Evolutionary conservation across 2,888 invertebrate species (phyloP).

Genomic region (Suillia variegata): DNA sequence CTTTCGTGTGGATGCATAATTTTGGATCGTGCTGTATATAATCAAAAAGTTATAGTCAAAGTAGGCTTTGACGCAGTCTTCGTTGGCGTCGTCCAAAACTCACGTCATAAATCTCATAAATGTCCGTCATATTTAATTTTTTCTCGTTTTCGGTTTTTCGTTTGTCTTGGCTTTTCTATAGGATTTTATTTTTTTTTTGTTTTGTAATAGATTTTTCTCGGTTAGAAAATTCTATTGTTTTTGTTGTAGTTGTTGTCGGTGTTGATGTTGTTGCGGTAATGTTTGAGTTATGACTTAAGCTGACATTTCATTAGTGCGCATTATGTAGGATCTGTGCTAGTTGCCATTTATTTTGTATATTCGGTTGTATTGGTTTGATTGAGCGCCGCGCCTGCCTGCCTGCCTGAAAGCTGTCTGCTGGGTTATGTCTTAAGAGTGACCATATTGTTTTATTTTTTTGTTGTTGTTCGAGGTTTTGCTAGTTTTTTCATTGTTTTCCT

Average conservation of each 20-base stretch:
- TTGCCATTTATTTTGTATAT: not conserved
- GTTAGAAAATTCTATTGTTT: constrained; percentile 4
- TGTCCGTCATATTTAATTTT: constrained; percentile 49
- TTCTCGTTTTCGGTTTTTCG: not conserved
- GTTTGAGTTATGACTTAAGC: constrained; percentile 57
- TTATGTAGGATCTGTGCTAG: constrained; percentile 26
- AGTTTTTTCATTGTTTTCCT: no score
- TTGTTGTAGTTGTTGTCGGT: constrained; percentile 12
- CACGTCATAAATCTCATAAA: constrained; percentile 47
- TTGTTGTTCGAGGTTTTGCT: no score
- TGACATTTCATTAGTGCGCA: constrained; percentile 55
- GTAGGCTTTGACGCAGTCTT: no score
- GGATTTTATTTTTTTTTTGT: not conserved
- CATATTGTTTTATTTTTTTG: no score
- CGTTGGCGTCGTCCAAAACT: no score
- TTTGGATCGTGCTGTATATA: no score
- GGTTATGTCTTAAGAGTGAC: no score
- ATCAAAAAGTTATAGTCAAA: no score
- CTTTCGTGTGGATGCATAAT: no score
- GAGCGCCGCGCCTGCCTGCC: no score
- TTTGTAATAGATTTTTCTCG: constrained; percentile 9
- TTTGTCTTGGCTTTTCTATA: constrained; percentile 36
- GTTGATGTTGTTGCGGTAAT: constrained; percentile 16
- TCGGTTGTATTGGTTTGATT: no score
- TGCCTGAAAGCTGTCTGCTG: no score